Percentiles rank a stretch among this genome's conserved stretches.
Conservation (phyloP, 23 tunicate genomes). For the Botrylloides violaceus region DNA sequence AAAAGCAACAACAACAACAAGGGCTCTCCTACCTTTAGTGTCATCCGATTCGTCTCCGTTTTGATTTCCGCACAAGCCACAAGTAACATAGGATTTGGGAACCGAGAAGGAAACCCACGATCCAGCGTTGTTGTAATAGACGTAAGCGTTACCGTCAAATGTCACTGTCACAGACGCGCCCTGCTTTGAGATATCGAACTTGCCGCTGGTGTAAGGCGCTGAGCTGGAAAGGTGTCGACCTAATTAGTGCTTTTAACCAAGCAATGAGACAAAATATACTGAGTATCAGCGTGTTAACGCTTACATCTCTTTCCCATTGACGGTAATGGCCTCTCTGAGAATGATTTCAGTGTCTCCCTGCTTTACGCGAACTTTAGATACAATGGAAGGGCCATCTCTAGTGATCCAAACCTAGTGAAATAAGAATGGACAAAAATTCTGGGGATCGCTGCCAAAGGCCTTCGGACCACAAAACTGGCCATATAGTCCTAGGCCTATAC, state of each 20-base stretch:
- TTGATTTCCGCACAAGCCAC: conserved; percentile 52
- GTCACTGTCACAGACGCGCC: background rate
- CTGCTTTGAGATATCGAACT: background rate
- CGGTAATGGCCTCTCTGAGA: background rate
- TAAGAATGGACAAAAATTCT: background rate
- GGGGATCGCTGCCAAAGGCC: background rate
- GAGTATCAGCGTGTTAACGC: too few relatives aligned
- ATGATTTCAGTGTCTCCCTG: background rate
- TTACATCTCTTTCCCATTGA: background rate
- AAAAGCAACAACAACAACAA: too few relatives aligned
- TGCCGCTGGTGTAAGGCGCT: background rate
- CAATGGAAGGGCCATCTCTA: background rate
- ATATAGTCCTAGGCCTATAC: too few relatives aligned
- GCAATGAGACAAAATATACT: too few relatives aligned
- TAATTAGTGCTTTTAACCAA: too few relatives aligned
- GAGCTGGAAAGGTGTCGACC: background rate
- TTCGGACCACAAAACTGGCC: too few relatives aligned
- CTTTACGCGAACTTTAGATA: background rate
- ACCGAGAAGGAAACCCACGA: background rate
- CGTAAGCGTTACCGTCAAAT: background rate
- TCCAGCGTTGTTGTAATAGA: background rate
- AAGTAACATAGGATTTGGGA: conserved; percentile 6
- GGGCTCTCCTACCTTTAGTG: background rate
- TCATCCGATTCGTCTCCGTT: conserved; percentile 39
- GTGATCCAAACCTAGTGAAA: background rate